Evolutionary conservation across 2,888 invertebrate genomes (phyloP).

Genomic region (Troides oblongomaculatus): DNA sequence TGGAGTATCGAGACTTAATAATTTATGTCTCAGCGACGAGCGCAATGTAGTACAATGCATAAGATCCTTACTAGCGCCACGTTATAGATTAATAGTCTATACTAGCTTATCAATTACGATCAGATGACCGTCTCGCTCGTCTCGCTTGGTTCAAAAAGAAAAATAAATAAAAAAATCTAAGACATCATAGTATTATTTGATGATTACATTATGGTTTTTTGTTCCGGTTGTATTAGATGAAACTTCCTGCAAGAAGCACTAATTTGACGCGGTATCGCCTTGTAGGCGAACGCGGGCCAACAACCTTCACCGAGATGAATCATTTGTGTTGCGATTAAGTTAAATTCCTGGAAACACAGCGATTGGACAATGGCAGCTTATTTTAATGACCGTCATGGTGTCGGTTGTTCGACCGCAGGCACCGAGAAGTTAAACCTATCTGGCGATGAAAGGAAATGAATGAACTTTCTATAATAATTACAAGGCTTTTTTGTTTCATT

Average conservation of each 20-base stretch:
- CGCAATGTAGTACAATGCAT: too few relatives aligned
- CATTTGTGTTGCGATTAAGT: slow-evolving; percentile 44
- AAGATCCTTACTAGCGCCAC: too few relatives aligned
- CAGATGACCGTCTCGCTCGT: too few relatives aligned
- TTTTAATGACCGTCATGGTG: slow-evolving; percentile 14
- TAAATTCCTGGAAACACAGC: slow-evolving; percentile 40
- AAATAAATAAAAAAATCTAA: too few relatives aligned
- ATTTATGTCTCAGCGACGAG: too few relatives aligned
- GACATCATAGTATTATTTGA: too few relatives aligned
- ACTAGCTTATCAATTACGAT: too few relatives aligned
- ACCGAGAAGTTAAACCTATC: slow-evolving; percentile 9
- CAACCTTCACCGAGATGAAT: slow-evolving; percentile 47
- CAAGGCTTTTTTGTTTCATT: not conserved
- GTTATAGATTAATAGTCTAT: too few relatives aligned
- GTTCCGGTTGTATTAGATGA: slow-evolving; percentile 37
- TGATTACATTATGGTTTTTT: not conserved
- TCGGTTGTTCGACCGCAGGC: not conserved
- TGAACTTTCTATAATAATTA: slow-evolving; percentile 4
- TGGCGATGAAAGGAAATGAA: slow-evolving; percentile 8
- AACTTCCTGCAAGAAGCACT: slow-evolving; percentile 43
- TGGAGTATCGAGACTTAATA: too few relatives aligned
- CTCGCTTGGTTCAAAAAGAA: too few relatives aligned
- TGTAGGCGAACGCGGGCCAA: slow-evolving; percentile 42
- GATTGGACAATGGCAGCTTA: slow-evolving; percentile 25
- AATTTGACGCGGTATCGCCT: slow-evolving; percentile 44